Evolutionary conservation across 37 sponge, comb jelly and placozoan genomes (phyloP).

Genomic region (Theonella swinhoei): DNA sequence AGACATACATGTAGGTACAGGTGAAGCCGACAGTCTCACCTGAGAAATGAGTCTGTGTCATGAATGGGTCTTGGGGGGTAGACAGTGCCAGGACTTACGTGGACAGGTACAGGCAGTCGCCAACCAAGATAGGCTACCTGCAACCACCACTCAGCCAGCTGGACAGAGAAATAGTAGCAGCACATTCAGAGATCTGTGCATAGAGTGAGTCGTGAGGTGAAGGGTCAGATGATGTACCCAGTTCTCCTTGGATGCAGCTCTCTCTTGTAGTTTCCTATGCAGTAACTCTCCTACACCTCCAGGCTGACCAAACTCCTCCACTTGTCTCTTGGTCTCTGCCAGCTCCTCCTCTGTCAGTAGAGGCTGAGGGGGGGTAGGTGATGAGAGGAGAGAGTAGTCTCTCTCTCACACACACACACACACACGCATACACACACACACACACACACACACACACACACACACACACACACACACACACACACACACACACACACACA

Average conservation of each 20-base stretch:
- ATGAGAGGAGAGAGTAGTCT: neutral
- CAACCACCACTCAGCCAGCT: conserved; percentile 95
- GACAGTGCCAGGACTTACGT: conserved; percentile 71
- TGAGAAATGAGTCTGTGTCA: conserved; percentile 12
- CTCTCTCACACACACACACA: neutral
- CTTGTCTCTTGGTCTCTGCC: conserved; percentile 50
- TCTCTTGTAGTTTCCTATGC: conserved; percentile 65
- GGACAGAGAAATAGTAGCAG: neutral
- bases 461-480: too few species aligned
- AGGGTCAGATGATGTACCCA: conserved; percentile 61
- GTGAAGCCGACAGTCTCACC: too few species aligned
- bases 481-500: too few species aligned
- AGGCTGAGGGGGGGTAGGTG: conserved; percentile 47
- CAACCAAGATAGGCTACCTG: conserved; percentile 82
- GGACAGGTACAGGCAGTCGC: conserved; percentile 67
- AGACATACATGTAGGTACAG: too few species aligned
- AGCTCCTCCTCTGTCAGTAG: conserved; percentile 68
- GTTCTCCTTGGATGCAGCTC: conserved; percentile 64
- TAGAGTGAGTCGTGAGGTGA: too few species aligned
- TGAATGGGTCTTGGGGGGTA: conserved; percentile 29
- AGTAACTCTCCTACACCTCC: conserved; percentile 80
- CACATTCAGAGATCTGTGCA: neutral
- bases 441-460: conserved; percentile 13
- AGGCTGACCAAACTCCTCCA: conserved; percentile 71
- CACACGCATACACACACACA: neutral